Evolutionary conservation across 2,113 vertebrate species (phyloP).

Genomic region (Octodon degus): DNA sequence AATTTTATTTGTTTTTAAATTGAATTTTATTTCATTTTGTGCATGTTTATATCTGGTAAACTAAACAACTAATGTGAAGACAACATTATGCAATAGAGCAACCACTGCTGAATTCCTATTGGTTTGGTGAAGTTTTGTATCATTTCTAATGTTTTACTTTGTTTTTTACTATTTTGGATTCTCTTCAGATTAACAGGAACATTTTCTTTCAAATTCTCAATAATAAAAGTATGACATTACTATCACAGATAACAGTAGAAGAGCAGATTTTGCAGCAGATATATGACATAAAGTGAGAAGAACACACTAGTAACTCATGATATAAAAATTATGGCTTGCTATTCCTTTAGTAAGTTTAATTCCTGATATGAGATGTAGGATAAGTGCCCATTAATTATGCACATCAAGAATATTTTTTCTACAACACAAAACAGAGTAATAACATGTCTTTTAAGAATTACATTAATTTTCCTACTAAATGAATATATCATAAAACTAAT

Average conservation of each 20-base stretch:
- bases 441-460: background rate
- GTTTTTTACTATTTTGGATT: too few species aligned
- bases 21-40: too few species aligned
- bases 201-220: background rate
- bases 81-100: too few species aligned
- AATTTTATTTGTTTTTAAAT: too few species aligned
- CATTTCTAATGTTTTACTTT: too few species aligned
- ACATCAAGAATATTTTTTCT: background rate
- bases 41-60: too few species aligned
- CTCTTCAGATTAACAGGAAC: background rate
- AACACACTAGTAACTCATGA: background rate
- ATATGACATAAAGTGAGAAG: background rate
- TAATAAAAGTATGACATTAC: background rate
- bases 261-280: background rate
- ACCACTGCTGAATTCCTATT: too few species aligned
- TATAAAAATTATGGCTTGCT: background rate
- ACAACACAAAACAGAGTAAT: background rate
- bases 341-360: background rate
- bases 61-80: too few species aligned
- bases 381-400: background rate
- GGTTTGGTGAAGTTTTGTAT: too few species aligned
- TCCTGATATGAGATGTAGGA: background rate
- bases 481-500: background rate
- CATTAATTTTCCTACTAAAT: slow-evolving; percentile 13
- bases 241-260: background rate